Percentiles rank a stretch among this genome's conserved stretches.
Evolutionary conservation across 2,888 invertebrate genomes (phyloP).

Genomic region (Tubiluchus corallicola): DNA sequence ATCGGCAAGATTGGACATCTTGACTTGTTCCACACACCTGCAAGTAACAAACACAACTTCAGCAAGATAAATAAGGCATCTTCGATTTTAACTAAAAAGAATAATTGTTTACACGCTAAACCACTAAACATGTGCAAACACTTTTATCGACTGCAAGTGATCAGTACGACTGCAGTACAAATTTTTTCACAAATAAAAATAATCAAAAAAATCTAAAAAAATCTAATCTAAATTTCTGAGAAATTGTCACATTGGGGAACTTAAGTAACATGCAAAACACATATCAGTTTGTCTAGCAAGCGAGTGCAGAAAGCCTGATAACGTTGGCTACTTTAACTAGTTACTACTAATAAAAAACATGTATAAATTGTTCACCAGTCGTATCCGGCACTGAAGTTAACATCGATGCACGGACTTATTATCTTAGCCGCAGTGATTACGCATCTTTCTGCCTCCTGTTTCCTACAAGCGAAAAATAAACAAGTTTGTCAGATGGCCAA

Average conservation of each 20-base stretch:
- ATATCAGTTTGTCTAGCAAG: too few relatives aligned
- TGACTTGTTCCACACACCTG: conserved; percentile 87
- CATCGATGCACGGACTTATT: conserved; percentile 65
- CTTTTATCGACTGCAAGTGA: too few relatives aligned
- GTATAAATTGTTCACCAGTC: conserved; percentile 33
- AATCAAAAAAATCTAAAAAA: neutral
- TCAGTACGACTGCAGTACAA: neutral
- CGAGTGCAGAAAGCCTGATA: too few relatives aligned
- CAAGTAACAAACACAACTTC: too few relatives aligned
- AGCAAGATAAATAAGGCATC: too few relatives aligned
- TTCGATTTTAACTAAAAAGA: too few relatives aligned
- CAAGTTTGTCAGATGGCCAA: too few relatives aligned
- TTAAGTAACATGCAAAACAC: too few relatives aligned
- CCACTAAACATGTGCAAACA: too few relatives aligned
- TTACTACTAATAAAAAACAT: too few relatives aligned
- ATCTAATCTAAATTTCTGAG: neutral
- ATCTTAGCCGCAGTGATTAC: conserved; percentile 69
- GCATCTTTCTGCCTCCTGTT: conserved; percentile 54
- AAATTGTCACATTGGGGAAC: neutral
- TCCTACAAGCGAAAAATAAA: conserved; percentile 34
- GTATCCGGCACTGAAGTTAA: conserved; percentile 34
- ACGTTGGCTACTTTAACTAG: too few relatives aligned
- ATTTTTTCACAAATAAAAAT: neutral
- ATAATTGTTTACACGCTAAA: too few relatives aligned
- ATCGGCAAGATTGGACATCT: conserved; percentile 62